phyloP scores from a whole-genome alignment of 2,888 invertebrate species.

The Zele albiditarsus region DNA sequence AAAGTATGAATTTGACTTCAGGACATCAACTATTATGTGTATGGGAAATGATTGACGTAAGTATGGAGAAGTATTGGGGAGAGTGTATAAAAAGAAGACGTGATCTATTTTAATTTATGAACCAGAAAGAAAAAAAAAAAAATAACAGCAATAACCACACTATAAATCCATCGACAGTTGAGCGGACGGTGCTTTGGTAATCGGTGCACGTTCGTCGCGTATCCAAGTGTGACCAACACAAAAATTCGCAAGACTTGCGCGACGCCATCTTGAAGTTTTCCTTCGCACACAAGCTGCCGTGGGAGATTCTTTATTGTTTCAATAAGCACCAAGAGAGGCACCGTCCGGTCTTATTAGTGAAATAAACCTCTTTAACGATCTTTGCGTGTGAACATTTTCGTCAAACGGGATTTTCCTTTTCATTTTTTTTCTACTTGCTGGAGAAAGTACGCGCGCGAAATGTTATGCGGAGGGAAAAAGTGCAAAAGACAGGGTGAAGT shows the following conservation, averaged over 20 bases:
- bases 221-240: slow-evolving; percentile 59
- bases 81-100: too few species aligned
- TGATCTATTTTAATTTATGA: background rate
- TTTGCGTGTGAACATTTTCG: slow-evolving; percentile 54
- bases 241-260: slow-evolving; percentile 14
- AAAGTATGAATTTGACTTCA: too few species aligned
- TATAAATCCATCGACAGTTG: slow-evolving; percentile 69
- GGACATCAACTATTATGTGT: too few species aligned
- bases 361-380: slow-evolving; percentile 72
- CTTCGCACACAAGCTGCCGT: slow-evolving; percentile 36
- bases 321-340: slow-evolving; percentile 66
- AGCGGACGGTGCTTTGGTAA: slow-evolving; percentile 63
- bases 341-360: slow-evolving; percentile 72
- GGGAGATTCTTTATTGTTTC: slow-evolving; percentile 72
- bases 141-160: slow-evolving; percentile 62
- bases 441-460: slow-evolving; percentile 14
- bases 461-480: slow-evolving; percentile 36
- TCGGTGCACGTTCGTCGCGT: slow-evolving; percentile 65
- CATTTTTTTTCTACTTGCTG: slow-evolving; percentile 29
- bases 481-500: slow-evolving; percentile 44
- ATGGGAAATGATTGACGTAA: too few species aligned
- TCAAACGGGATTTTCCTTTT: slow-evolving; percentile 39
- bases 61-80: too few species aligned
- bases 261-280: slow-evolving; percentile 39
- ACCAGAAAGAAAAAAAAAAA: slow-evolving; percentile 41